phyloP scores from a whole-genome alignment of 37 sponge, comb jelly and placozoan species.

The Cladorhizidae sp. region DNA sequence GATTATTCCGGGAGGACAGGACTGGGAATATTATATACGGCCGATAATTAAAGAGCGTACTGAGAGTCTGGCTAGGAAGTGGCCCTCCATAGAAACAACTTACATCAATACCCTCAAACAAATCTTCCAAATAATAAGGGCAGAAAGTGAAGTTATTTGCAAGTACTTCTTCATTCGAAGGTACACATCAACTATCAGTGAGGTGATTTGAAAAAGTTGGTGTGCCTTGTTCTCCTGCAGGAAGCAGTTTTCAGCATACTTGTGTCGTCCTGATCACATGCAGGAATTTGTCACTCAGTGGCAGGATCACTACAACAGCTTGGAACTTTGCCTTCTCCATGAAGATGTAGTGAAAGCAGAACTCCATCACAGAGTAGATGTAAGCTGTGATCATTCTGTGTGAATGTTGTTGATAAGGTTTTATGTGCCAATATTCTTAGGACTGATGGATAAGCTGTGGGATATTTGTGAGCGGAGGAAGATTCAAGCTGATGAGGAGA shows the following conservation, averaged over 20 bases:
- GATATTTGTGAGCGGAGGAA: constrained; percentile 89
- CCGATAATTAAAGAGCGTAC: constrained; percentile 41
- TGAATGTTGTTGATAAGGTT: not conserved
- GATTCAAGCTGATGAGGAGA: constrained; percentile 78
- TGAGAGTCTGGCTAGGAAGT: constrained; percentile 63
- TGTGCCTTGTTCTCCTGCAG: constrained; percentile 29
- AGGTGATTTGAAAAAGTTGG: not conserved
- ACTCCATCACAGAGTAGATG: constrained; percentile 92
- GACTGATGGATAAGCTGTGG: constrained; percentile 93
- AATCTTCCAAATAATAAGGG: constrained; percentile 65
- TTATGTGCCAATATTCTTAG: constrained; percentile 18
- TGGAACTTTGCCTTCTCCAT: constrained; percentile 66
- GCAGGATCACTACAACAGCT: constrained; percentile 79
- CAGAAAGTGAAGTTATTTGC: constrained; percentile 75
- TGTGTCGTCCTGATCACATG: constrained; percentile 91
- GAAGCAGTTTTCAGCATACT: constrained; percentile 61
- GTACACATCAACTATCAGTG: constrained; percentile 14
- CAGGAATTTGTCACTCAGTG: constrained; percentile 89
- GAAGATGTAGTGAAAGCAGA: constrained; percentile 92
- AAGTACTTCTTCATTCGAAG: constrained; percentile 77
- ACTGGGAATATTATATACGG: constrained; percentile 55
- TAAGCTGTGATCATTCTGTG: constrained; percentile 18
- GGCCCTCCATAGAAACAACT: constrained; percentile 70
- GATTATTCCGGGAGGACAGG: constrained; percentile 29
- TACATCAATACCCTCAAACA: constrained; percentile 71